A percentile compares a stretch with the other conserved stretches of the same genome.
Evolutionary conservation across 2,797 vertebrate genomes (phyloP).

Genomic region (Lepilemur ruficaudatus): DNA sequence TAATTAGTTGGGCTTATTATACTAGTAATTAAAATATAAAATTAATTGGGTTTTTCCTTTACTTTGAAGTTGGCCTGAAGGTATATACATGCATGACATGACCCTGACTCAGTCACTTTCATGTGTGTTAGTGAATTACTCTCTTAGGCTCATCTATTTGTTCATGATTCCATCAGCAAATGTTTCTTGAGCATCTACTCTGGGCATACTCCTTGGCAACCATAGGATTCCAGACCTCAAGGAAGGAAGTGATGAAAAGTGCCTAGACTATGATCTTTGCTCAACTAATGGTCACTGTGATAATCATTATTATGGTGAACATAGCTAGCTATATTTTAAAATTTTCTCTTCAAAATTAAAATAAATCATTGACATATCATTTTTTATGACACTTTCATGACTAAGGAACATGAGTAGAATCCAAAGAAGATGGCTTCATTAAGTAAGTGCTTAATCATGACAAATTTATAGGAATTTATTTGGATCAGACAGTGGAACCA

Average conservation of each 20-base stretch:
- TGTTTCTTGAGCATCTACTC: background rate
- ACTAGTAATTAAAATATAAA: constrained; percentile 66
- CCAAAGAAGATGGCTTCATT: background rate
- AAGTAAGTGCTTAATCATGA: background rate
- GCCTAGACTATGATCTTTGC: background rate
- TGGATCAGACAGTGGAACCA: background rate
- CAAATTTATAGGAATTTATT: background rate
- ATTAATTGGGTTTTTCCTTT: constrained; percentile 71
- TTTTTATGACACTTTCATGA: background rate
- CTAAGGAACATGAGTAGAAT: background rate
- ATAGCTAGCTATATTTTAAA: background rate
- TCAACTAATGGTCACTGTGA: background rate
- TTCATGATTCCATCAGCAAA: background rate
- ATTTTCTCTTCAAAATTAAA: background rate
- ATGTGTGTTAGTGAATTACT: constrained; percentile 20
- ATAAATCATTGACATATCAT: background rate
- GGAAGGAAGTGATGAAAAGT: background rate
- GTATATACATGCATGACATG: background rate
- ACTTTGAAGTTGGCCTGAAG: constrained; percentile 64
- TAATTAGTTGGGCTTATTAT: constrained; percentile 65
- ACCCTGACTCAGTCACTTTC: constrained; percentile 18
- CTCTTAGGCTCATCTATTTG: background rate
- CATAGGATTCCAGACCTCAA: background rate
- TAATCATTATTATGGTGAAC: background rate
- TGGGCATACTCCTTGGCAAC: background rate